A percentile compares a stretch with the other conserved stretches of the same genome.
Conservation (phyloP, 2,888 invertebrate species). For the Drosophila infuscata region DNA sequence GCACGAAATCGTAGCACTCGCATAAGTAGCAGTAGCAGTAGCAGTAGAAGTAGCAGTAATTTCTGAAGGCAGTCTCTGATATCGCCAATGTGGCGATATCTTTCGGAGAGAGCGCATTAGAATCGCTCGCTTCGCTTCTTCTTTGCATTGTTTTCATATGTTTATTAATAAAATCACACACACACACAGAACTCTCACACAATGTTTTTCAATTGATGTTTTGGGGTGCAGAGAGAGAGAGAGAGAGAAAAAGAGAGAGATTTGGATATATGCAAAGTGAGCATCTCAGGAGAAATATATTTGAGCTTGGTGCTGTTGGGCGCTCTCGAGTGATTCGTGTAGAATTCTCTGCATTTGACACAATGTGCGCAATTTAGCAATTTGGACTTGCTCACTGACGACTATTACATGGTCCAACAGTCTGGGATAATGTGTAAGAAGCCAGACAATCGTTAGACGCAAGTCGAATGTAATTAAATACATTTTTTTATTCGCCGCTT, state of each 20-base stretch:
- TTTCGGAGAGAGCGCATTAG: slow-evolving; percentile 31
- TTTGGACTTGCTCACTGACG: slow-evolving; percentile 35
- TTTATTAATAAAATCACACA: slow-evolving; percentile 47
- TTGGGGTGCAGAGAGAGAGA: slow-evolving; percentile 1
- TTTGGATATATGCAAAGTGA: background rate
- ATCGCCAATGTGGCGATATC: slow-evolving; percentile 33
- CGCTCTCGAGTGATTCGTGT: slow-evolving; percentile 20
- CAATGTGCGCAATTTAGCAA: slow-evolving; percentile 20
- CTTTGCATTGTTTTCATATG: slow-evolving; percentile 57
- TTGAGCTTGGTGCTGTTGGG: slow-evolving; percentile 4
- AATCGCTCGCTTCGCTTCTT: slow-evolving; percentile 15
- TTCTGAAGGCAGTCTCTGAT: slow-evolving; percentile 55
- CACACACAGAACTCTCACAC: background rate
- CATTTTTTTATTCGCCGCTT: background rate
- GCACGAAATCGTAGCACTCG: slow-evolving; percentile 35
- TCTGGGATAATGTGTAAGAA: slow-evolving; percentile 11
- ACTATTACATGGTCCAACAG: slow-evolving; percentile 6
- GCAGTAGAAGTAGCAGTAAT: background rate
- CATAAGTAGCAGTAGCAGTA: background rate
- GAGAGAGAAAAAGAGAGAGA: background rate
- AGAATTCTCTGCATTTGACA: slow-evolving; percentile 25
- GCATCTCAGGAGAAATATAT: slow-evolving; percentile 18
- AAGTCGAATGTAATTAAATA: background rate
- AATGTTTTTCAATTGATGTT: slow-evolving; percentile 18
- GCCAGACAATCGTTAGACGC: slow-evolving; percentile 3